Evolutionary conservation across 2,888 invertebrate species (phyloP).

Genomic region (Rhagium mordax): DNA sequence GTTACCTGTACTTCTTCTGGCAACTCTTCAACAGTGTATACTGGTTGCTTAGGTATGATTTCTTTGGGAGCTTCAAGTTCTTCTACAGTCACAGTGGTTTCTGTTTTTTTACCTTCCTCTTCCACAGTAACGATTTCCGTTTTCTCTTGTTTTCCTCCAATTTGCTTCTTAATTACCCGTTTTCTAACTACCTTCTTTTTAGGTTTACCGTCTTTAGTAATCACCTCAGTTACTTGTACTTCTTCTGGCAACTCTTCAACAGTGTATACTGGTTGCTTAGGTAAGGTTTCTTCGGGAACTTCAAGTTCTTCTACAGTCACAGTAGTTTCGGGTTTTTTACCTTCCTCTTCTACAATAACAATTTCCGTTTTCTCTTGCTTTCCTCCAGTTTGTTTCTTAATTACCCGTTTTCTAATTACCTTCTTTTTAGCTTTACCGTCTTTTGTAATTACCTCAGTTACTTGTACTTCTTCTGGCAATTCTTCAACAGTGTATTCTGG

Average conservation of each 20-base stretch:
- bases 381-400: constrained; percentile 66
- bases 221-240: constrained; percentile 42
- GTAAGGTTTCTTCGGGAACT: constrained; percentile 54
- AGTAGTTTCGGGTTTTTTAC: constrained; percentile 63
- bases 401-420: constrained; percentile 64
- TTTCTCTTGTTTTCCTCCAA: constrained; percentile 61
- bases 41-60: constrained; percentile 39
- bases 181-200: constrained; percentile 60
- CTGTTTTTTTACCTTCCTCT: constrained; percentile 66
- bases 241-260: constrained; percentile 58
- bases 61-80: constrained; percentile 56
- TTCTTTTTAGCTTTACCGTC: constrained; percentile 50
- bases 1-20: constrained; percentile 55
- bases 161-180: constrained; percentile 67
- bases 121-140: constrained; percentile 69
- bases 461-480: constrained; percentile 54
- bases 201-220: constrained; percentile 49
- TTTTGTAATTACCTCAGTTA: constrained; percentile 50
- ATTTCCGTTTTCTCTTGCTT: constrained; percentile 67
- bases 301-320: constrained; percentile 52
- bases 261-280: constrained; percentile 37
- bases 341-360: constrained; percentile 67
- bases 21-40: constrained; percentile 51
- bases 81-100: constrained; percentile 60
- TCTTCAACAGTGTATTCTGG: constrained; percentile 42